Conservation (phyloP, 2,888 invertebrate species). For the Sisyra nigra region DNA sequence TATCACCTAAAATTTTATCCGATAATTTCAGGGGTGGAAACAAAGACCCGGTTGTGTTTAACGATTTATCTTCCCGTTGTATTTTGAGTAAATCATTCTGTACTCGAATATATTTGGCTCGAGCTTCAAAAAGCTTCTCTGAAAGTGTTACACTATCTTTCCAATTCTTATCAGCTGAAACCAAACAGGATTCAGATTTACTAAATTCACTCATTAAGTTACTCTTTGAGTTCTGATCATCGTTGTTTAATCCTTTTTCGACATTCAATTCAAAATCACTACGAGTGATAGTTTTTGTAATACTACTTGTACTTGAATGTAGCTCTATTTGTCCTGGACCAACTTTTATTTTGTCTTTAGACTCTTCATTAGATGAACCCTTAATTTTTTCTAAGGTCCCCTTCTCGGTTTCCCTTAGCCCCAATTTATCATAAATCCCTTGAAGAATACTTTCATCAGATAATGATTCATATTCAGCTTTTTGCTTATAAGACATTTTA, state of each 20-base stretch:
- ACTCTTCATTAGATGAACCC: not conserved
- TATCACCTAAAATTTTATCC: constrained; percentile 17
- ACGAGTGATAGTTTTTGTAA: not conserved
- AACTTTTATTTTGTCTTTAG: not conserved
- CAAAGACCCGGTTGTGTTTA: not conserved
- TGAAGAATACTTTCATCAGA: constrained; percentile 4
- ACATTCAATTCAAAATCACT: not conserved
- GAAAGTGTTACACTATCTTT: constrained; percentile 29
- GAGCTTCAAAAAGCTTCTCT: constrained; percentile 27
- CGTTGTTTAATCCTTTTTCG: constrained; percentile 3
- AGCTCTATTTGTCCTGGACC: too few species aligned
- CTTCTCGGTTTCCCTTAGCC: not conserved
- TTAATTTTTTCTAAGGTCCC: not conserved
- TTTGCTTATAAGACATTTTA: constrained; percentile 1
- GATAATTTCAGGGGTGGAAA: not conserved
- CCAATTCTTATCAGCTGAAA: constrained; percentile 22
- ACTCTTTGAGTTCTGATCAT: not conserved
- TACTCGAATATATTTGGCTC: constrained; percentile 14
- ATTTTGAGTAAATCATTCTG: constrained; percentile 19
- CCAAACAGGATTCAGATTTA: constrained; percentile 13
- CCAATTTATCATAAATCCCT: constrained; percentile 3
- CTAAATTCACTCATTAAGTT: constrained; percentile 7
- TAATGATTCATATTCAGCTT: too few species aligned
- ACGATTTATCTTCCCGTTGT: constrained; percentile 6
- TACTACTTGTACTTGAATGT: not conserved